These are phyloP conservation scores for Venturia canescens DNA, from an alignment of 1,140 invertebrate species.

Conservation along the genomic window DNA sequence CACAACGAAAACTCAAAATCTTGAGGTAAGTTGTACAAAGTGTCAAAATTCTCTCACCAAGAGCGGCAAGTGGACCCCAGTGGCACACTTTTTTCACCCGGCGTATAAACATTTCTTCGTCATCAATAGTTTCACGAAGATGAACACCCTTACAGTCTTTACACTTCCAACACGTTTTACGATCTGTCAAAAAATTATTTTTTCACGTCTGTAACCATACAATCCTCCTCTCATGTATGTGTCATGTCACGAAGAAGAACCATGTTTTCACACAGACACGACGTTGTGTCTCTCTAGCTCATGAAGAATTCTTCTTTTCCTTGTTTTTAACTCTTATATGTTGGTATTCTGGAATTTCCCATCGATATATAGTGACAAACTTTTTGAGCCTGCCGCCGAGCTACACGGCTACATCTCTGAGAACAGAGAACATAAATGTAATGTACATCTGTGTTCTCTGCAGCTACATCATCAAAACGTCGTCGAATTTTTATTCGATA, in stretches of 20 bases:
- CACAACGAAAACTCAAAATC: neutral
- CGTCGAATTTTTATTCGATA: no score
- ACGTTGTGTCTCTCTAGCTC: neutral
- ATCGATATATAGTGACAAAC: neutral
- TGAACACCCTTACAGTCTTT: neutral
- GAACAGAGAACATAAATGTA: no score
- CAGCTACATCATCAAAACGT: no score
- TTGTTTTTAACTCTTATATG: neutral
- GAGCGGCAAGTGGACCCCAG: conserved; percentile 87
- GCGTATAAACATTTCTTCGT: conserved; percentile 75
- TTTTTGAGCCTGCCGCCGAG: no score
- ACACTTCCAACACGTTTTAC: neutral
- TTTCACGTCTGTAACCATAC: no score
- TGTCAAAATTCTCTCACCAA: conserved; percentile 79
- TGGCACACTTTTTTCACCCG: conserved; percentile 83
- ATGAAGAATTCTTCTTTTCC: neutral
- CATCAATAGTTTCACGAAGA: conserved; percentile 34
- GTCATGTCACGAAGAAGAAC: neutral
- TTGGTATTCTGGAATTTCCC: neutral
- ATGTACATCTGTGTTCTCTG: no score
- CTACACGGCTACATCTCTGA: no score
- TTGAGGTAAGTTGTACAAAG: neutral
- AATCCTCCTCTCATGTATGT: no score
- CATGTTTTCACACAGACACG: conserved; percentile 5
- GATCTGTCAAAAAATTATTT: neutral